phyloP scores from a whole-genome alignment of 2,113 vertebrate genomes.

The Podiceps cristatus region DNA sequence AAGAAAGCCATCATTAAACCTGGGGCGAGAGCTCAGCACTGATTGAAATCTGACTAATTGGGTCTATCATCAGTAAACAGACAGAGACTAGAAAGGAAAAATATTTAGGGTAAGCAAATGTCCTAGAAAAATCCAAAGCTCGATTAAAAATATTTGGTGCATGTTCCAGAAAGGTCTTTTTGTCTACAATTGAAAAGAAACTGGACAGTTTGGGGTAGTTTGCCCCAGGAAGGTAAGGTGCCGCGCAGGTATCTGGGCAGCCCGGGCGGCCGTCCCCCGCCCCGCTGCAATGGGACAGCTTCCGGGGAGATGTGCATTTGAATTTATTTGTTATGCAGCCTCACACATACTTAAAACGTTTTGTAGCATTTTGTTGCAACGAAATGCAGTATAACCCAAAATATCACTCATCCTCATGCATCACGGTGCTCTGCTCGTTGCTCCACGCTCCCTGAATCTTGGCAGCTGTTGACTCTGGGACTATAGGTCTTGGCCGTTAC shows the following conservation, averaged over 20 bases:
- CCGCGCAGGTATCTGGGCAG: accelerated
- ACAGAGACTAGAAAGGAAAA: not conserved
- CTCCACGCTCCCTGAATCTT: not conserved
- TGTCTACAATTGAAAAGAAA: accelerated
- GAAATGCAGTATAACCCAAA: accelerated
- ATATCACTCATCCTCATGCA: accelerated
- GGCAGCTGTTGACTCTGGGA: not conserved
- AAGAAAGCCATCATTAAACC: not conserved
- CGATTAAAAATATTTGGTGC: not conserved
- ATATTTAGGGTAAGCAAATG: not conserved
- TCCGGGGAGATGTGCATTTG: not conserved
- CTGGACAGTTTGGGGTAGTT: accelerated
- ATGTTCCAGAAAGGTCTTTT: not conserved
- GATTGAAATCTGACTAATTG: constrained; percentile 23
- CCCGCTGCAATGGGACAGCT: not conserved
- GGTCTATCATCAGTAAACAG: not conserved
- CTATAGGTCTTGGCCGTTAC: not conserved
- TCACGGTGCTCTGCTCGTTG: accelerated
- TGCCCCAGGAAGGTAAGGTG: not conserved
- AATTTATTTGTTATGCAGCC: not conserved
- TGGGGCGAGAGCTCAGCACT: not conserved
- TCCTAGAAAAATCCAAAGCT: not conserved
- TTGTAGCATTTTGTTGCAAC: accelerated
- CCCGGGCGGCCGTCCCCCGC: not conserved
- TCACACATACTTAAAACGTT: accelerated